phyloP scores from a whole-genome alignment of 2,797 vertebrate genomes.

The Prunella strophiata region DNA sequence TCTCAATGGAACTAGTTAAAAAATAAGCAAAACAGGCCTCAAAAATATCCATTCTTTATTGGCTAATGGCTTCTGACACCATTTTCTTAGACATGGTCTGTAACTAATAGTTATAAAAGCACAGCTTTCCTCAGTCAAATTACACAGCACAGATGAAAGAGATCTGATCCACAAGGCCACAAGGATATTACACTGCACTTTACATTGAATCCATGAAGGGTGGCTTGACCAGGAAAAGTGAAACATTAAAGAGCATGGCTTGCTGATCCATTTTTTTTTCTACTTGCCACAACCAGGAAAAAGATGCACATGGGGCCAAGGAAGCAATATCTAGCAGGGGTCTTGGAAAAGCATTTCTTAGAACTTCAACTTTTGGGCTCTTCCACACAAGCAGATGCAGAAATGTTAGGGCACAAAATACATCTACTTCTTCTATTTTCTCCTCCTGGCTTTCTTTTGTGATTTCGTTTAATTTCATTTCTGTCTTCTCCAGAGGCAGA shows the following conservation, averaged over 20 bases:
- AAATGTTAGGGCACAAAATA: background rate
- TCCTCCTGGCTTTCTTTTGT: background rate
- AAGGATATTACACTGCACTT: background rate
- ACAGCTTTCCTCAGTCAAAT: conserved; percentile 31
- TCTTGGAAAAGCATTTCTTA: background rate
- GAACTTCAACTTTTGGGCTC: background rate
- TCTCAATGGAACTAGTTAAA: background rate
- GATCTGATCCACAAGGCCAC: background rate
- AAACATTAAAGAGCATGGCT: background rate
- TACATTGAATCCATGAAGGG: background rate
- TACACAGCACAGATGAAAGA: conserved; percentile 8
- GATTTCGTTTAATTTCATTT: background rate
- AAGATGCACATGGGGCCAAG: background rate
- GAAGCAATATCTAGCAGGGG: background rate
- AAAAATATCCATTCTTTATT: background rate
- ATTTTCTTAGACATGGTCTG: conserved; percentile 16
- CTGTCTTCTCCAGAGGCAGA: background rate
- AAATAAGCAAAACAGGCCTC: background rate
- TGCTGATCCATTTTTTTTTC: background rate
- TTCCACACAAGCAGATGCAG: background rate
- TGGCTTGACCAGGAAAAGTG: background rate
- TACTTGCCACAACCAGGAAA: background rate
- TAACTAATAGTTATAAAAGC: background rate
- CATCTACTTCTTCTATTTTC: background rate
- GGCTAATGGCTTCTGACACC: background rate